A percentile compares a stretch with the other conserved stretches of the same genome.
These are phyloP conservation scores for Trematomus loennbergii DNA, from an alignment of 2,113 vertebrate genomes.

Conservation along the genomic window DNA sequence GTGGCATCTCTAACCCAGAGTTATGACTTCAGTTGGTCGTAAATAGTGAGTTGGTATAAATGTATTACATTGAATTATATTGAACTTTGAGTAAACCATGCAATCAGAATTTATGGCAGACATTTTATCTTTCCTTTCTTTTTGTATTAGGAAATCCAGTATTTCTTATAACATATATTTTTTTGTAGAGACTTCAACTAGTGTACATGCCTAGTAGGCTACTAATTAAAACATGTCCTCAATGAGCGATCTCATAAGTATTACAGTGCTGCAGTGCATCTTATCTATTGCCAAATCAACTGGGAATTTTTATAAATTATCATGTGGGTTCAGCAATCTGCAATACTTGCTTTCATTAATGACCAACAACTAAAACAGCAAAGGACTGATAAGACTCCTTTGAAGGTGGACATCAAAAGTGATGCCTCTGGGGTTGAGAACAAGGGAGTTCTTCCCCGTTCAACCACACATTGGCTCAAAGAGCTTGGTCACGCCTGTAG, in stretches of 20 bases:
- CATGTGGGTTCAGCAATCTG: conserved; percentile 33
- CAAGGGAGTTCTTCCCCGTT: conserved; percentile 57
- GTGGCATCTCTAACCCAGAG: neutral
- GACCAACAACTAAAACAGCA: conserved; percentile 72
- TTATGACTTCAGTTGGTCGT: neutral
- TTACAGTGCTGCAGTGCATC: conserved; percentile 21
- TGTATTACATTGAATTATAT: neutral
- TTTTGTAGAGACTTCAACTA: neutral
- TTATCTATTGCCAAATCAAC: conserved; percentile 56
- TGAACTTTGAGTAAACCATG: neutral
- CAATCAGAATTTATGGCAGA: neutral
- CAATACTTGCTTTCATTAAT: conserved; percentile 66
- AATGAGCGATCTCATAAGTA: conserved; percentile 16
- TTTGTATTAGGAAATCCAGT: neutral
- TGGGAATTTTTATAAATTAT: conserved; percentile 49
- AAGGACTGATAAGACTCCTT: conserved; percentile 59
- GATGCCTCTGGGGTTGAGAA: conserved; percentile 71
- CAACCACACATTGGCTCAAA: conserved; percentile 64
- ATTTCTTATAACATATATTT: neutral
- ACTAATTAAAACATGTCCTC: neutral
- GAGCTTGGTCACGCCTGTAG: conserved; percentile 62
- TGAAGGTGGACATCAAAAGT: conserved; percentile 78
- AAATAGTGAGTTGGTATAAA: neutral
- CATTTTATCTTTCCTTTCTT: neutral
- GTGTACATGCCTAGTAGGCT: neutral